Conservation (phyloP, 2,888 invertebrate species). For the Pheosia gnoma region DNA sequence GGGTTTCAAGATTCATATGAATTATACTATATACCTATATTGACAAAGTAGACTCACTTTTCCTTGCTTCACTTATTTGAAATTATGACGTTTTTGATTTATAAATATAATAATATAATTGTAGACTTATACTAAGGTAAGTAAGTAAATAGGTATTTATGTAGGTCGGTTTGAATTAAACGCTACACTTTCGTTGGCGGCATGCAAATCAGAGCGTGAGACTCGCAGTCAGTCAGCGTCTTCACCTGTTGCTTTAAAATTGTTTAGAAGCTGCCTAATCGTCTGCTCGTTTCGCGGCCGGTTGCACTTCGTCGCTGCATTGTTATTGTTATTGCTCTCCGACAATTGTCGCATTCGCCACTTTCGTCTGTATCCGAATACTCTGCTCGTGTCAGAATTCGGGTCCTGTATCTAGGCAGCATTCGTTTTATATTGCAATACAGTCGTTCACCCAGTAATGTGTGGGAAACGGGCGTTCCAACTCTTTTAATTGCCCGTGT, state of each 20-base stretch:
- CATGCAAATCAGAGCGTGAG: conserved; percentile 79
- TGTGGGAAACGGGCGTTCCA: conserved; percentile 74
- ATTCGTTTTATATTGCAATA: conserved; percentile 43
- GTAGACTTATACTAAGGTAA: conserved; percentile 20
- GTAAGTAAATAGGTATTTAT: conserved; percentile 26
- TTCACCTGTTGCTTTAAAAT: conserved; percentile 51
- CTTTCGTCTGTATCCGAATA: conserved; percentile 69
- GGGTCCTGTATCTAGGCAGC: conserved; percentile 47
- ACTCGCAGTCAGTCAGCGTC: conserved; percentile 46
- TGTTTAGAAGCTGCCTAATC: conserved; percentile 50
- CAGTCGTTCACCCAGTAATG: conserved; percentile 64
- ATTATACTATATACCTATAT: background rate
- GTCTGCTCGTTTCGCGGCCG: conserved; percentile 46
- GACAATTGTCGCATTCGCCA: conserved; percentile 56
- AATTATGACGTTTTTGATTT: conserved; percentile 15
- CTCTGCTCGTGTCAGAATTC: conserved; percentile 50
- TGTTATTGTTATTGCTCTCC: conserved; percentile 56
- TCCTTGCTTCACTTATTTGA: conserved; percentile 5
- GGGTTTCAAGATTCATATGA: conserved; percentile 15
- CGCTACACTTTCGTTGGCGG: conserved; percentile 75
- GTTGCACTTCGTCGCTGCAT: conserved; percentile 53
- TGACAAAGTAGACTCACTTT: too few species aligned
- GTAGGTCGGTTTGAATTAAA: conserved; percentile 60
- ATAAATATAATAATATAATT: background rate
- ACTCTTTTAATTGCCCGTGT: conserved; percentile 73